Evolutionary conservation across 1,140 invertebrate genomes (phyloP).

Genomic region (Hypsibius dujardini): DNA sequence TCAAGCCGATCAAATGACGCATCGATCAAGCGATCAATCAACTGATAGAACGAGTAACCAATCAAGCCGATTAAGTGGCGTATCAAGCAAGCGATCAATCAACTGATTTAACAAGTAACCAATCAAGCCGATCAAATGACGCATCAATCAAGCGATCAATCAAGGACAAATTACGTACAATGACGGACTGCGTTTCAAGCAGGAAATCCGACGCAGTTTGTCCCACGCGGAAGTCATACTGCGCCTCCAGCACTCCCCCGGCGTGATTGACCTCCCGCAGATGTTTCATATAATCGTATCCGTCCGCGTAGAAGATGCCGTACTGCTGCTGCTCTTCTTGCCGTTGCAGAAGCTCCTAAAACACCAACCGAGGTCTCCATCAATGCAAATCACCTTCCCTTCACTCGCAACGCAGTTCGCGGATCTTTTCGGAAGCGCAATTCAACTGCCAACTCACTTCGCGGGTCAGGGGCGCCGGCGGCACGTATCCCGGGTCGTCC

Average conservation of each 20-base stretch:
- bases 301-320: slow-evolving; percentile 88
- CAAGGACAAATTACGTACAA: background rate
- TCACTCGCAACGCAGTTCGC: background rate
- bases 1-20: too few relatives aligned
- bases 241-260: background rate
- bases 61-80: too few relatives aligned
- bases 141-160: too few relatives aligned
- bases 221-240: background rate
- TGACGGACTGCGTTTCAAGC: background rate
- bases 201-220: background rate
- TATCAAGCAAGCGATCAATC: too few relatives aligned
- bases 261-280: slow-evolving; percentile 44
- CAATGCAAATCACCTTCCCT: background rate
- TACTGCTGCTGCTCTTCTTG: slow-evolving; percentile 65
- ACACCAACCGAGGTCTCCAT: slow-evolving; percentile 25
- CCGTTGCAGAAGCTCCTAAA: slow-evolving; percentile 33
- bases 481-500: background rate
- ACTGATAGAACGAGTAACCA: too few relatives aligned
- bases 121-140: too few relatives aligned
- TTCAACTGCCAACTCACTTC: background rate
- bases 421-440: background rate
- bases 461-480: background rate
- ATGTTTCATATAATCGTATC: slow-evolving; percentile 88
- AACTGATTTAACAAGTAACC: too few relatives aligned
- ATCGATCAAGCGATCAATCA: too few relatives aligned